These are phyloP conservation scores for Dunckerocampus dactyliophorus DNA, from an alignment of 2,113 vertebrate genomes.

Conservation along the genomic window DNA sequence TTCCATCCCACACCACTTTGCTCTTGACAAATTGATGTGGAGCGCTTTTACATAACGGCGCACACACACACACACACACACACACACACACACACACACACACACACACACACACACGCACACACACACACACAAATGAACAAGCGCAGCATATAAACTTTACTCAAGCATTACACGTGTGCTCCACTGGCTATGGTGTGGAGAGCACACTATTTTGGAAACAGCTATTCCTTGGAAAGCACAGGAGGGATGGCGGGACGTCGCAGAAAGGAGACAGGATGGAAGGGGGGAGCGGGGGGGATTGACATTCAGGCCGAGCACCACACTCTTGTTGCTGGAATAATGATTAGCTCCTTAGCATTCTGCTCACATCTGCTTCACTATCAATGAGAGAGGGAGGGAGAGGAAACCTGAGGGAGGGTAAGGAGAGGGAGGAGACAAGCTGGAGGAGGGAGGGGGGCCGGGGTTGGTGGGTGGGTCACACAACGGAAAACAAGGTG, in stretches of 20 bases:
- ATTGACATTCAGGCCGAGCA: constrained; percentile 73
- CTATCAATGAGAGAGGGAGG: constrained; percentile 73
- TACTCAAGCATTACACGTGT: constrained; percentile 26
- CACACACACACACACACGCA: constrained; percentile 25
- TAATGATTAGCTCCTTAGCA: constrained; percentile 79
- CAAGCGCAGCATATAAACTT: constrained; percentile 31
- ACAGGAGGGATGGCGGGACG: constrained; percentile 40
- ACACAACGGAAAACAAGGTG: constrained; percentile 52
- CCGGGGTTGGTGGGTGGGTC: not conserved
- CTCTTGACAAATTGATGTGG: constrained; percentile 66
- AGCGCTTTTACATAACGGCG: constrained; percentile 65
- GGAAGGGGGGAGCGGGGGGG: constrained; percentile 23
- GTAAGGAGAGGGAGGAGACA: constrained; percentile 31
- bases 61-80: constrained; percentile 20
- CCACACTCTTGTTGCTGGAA: constrained; percentile 68
- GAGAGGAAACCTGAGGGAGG: constrained; percentile 41
- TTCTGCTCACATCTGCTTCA: constrained; percentile 73
- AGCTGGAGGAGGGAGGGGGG: not conserved
- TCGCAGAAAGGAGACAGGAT: constrained; percentile 21
- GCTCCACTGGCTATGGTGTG: constrained; percentile 37
- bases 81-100: constrained; percentile 25
- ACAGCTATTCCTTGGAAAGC: constrained; percentile 58
- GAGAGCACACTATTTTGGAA: constrained; percentile 18
- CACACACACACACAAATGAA: constrained; percentile 7
- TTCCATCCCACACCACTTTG: constrained; percentile 65